Percentiles rank a stretch among this genome's conserved stretches.
phyloP scores from a whole-genome alignment of 2,888 invertebrate genomes.

The Andrena camellia region DNA sequence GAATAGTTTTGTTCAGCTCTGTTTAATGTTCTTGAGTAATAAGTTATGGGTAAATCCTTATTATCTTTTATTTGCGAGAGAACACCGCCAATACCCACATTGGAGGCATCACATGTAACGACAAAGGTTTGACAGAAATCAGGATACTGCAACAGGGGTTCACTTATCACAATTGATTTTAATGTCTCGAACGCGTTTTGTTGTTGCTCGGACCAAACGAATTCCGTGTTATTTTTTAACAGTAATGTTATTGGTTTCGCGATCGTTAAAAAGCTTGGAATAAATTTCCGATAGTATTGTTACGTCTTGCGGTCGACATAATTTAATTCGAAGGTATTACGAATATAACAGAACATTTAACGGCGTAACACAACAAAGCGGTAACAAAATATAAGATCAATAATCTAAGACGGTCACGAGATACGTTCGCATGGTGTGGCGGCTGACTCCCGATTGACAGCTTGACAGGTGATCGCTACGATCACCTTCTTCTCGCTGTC shows the following conservation, averaged over 20 bases:
- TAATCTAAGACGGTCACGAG: no score
- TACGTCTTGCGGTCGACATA: no score
- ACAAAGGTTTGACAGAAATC: slow-evolving; percentile 14
- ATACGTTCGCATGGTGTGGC: no score
- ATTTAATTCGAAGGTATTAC: no score
- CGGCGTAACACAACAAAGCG: no score
- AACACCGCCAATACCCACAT: slow-evolving; percentile 20
- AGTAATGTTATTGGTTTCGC: slow-evolving; percentile 43
- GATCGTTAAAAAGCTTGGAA: slow-evolving; percentile 35
- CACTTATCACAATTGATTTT: slow-evolving; percentile 7
- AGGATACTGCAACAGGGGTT: slow-evolving; percentile 22
- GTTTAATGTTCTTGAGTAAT: slow-evolving; percentile 15
- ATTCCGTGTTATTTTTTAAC: slow-evolving; percentile 29
- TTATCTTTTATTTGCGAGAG: slow-evolving; percentile 5
- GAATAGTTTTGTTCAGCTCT: slow-evolving; percentile 23
- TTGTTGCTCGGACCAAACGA: slow-evolving; percentile 19
- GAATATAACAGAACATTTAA: no score
- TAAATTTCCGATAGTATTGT: slow-evolving; percentile 49
- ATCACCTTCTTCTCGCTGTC: no score
- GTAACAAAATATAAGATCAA: no score
- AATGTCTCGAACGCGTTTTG: slow-evolving; percentile 5
- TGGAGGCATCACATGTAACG: slow-evolving; percentile 7
- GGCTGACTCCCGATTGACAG: no score
- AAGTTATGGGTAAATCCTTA: slow-evolving; percentile 22
- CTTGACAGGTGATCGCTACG: no score